These are phyloP conservation scores for Balanococcus diminutus DNA, from an alignment of 2,888 invertebrate genomes.

Conservation along the genomic window DNA sequence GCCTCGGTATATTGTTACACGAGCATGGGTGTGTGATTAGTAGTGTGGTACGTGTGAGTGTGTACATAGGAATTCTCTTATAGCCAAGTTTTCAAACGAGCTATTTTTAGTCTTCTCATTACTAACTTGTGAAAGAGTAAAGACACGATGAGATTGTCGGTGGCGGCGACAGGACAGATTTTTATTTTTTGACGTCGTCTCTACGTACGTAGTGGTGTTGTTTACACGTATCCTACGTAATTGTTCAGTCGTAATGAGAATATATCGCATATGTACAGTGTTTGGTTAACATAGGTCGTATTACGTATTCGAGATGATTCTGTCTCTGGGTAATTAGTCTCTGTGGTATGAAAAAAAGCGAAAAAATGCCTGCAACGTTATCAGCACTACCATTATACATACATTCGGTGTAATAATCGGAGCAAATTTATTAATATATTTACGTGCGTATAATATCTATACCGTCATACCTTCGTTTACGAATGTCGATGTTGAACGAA, in stretches of 20 bases:
- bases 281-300: not conserved
- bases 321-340: not conserved
- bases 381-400: not conserved
- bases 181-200: not conserved
- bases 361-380: not conserved
- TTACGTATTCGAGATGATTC: not conserved
- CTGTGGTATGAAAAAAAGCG: not conserved
- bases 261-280: not conserved
- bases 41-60: not conserved
- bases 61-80: not conserved
- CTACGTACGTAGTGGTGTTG: not conserved
- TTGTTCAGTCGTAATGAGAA: not conserved
- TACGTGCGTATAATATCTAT: not conserved
- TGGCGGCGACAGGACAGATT: not conserved
- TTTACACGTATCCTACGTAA: not conserved
- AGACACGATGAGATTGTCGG: not conserved
- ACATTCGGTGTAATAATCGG: not conserved
- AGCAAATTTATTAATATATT: constrained; percentile 2
- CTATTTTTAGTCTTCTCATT: not conserved
- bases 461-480: not conserved
- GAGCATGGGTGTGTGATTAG: not conserved
- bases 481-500: not conserved
- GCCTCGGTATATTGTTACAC: constrained; percentile 15
- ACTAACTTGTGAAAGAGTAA: not conserved
- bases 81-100: not conserved